Evolutionary conservation across 2,797 vertebrate species (phyloP).

Genomic region (Sphenopsis melanotis): DNA sequence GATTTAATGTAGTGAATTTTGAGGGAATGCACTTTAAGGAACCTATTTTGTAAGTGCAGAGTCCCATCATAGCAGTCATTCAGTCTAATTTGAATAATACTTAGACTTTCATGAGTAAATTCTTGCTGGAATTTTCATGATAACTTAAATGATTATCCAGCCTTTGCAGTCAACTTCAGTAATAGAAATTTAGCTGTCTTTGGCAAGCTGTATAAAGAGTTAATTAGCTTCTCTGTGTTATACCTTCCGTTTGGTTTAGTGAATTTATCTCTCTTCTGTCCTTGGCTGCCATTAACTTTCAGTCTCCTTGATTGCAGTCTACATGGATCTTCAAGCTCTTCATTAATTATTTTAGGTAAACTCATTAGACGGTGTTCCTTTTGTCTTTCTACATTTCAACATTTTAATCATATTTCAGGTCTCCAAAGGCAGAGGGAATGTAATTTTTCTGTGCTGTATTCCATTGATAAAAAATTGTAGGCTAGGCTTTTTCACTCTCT

Average conservation of each 20-base stretch:
- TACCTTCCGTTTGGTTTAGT: slow-evolving; percentile 20
- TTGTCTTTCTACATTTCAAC: not conserved
- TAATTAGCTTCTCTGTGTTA: slow-evolving; percentile 2
- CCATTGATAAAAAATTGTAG: not conserved
- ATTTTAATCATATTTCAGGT: not conserved
- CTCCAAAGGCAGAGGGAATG: not conserved
- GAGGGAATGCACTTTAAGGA: not conserved
- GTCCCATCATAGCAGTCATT: not conserved
- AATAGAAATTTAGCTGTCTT: slow-evolving; percentile 1
- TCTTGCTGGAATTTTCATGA: not conserved
- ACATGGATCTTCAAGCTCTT: slow-evolving; percentile 1
- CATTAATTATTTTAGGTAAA: slow-evolving; percentile 25
- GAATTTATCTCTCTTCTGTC: not conserved
- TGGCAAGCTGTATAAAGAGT: slow-evolving; percentile 18
- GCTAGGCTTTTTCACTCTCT: not conserved
- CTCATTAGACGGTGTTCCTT: slow-evolving; percentile 1
- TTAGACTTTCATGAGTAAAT: not conserved
- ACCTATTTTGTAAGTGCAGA: not conserved
- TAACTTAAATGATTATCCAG: not conserved
- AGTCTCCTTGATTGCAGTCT: not conserved
- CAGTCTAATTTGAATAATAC: not conserved
- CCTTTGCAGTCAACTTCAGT: not conserved
- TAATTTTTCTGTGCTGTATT: not conserved
- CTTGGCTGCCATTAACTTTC: slow-evolving; percentile 25
- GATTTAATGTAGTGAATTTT: not conserved